phyloP scores from a whole-genome alignment of 2,113 vertebrate genomes.

The Indicator indicator region DNA sequence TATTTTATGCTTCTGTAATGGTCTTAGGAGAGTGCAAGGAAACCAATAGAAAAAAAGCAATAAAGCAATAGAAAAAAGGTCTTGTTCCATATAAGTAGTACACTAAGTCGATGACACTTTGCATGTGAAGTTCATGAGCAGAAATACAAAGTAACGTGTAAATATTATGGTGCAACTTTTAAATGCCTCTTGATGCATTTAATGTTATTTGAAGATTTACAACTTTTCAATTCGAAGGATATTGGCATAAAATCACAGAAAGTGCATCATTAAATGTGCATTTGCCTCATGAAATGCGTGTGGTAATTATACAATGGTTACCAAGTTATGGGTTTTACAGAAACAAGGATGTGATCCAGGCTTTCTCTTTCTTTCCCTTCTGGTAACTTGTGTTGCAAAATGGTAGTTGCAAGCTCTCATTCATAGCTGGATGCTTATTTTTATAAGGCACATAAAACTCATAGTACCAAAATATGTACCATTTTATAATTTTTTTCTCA shows the following conservation, averaged over 20 bases:
- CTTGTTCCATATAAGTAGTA: background rate
- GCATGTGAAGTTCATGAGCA: background rate
- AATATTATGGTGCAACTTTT: background rate
- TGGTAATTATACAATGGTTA: background rate
- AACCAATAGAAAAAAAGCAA: background rate
- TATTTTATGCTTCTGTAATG: background rate
- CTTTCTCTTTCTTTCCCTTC: background rate
- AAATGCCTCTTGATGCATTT: background rate
- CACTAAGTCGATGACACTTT: background rate
- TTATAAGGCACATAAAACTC: accelerated
- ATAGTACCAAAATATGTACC: background rate
- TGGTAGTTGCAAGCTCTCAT: background rate
- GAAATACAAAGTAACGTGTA: background rate
- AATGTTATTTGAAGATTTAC: background rate
- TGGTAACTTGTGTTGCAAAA: background rate
- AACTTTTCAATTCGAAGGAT: background rate
- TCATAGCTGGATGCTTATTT: background rate
- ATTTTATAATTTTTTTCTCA: background rate
- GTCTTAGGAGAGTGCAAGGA: background rate
- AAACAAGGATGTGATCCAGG: background rate
- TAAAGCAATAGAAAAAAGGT: background rate
- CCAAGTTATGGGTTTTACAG: background rate
- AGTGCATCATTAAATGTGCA: background rate
- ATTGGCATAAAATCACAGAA: background rate
- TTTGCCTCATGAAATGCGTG: background rate